phyloP scores from a whole-genome alignment of 2,113 vertebrate genomes.

The Centropus bengalensis region DNA sequence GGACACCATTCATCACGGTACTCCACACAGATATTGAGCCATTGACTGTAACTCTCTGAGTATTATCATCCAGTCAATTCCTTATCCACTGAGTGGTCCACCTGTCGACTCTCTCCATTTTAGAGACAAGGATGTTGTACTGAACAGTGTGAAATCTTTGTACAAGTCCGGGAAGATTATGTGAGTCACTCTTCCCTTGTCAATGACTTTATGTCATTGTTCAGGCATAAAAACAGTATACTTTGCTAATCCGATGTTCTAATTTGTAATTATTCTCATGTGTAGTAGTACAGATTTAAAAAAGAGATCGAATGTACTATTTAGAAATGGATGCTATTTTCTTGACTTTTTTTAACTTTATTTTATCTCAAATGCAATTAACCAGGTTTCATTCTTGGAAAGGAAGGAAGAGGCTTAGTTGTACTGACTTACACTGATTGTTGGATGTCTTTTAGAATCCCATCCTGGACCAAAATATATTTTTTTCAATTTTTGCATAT shows the following conservation, averaged over 20 bases:
- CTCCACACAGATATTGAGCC: accelerated
- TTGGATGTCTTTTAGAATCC: not conserved
- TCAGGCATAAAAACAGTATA: not conserved
- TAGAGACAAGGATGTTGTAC: not conserved
- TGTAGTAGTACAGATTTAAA: not conserved
- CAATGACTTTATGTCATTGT: not conserved
- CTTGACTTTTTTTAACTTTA: not conserved
- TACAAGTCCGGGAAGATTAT: not conserved
- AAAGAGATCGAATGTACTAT: not conserved
- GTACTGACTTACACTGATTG: not conserved
- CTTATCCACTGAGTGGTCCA: not conserved
- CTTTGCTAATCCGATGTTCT: not conserved
- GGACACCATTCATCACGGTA: not conserved
- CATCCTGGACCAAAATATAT: not conserved
- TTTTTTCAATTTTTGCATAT: not conserved
- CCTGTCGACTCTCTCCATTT: not conserved
- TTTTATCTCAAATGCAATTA: not conserved
- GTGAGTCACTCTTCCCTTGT: accelerated
- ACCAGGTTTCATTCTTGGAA: not conserved
- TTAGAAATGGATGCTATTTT: not conserved
- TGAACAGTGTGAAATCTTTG: not conserved
- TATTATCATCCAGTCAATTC: not conserved
- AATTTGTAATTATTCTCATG: not conserved
- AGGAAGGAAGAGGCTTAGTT: not conserved
- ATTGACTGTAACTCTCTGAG: not conserved